Percentiles rank a stretch among this genome's conserved stretches.
Conservation (phyloP, 1,140 invertebrate species). For the Palaemon carinicauda region DNA sequence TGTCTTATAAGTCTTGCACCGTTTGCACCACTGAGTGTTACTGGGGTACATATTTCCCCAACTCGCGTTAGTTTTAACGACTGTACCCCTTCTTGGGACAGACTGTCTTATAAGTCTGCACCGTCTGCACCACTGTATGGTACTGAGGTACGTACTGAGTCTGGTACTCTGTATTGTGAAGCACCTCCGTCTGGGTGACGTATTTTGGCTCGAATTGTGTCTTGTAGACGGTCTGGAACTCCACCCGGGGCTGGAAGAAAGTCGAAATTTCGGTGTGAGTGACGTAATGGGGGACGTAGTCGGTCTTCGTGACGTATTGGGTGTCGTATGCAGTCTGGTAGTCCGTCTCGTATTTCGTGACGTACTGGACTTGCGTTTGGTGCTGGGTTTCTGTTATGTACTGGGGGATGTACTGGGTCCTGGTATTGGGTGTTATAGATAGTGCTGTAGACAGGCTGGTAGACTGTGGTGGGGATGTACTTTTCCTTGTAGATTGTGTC, state of each 20-base stretch:
- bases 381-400: conserved; percentile 32
- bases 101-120: conserved; percentile 32
- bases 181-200: conserved; percentile 26
- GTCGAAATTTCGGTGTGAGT: conserved; percentile 19
- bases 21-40: no score
- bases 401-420: conserved; percentile 36
- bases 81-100: conserved; percentile 9
- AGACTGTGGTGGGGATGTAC: conserved; percentile 26
- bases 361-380: conserved; percentile 26
- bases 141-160: conserved; percentile 32
- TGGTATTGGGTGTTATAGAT: conserved; percentile 33
- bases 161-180: conserved; percentile 15
- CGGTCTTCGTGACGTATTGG: conserved; percentile 11
- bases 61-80: no score
- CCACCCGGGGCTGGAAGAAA: conserved; percentile 17
- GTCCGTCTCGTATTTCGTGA: conserved; percentile 28
- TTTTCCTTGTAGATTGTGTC: conserved; percentile 32
- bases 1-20: no score
- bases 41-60: no score
- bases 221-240: conserved; percentile 33
- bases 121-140: not conserved
- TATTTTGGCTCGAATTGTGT: conserved; percentile 29
- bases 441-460: conserved; percentile 49
- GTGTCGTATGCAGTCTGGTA: not conserved
- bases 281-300: conserved; percentile 10